A percentile compares a stretch with the other conserved stretches of the same genome.
Conservation (phyloP, 2,888 invertebrate species). For the Andrena flavipes region DNA sequence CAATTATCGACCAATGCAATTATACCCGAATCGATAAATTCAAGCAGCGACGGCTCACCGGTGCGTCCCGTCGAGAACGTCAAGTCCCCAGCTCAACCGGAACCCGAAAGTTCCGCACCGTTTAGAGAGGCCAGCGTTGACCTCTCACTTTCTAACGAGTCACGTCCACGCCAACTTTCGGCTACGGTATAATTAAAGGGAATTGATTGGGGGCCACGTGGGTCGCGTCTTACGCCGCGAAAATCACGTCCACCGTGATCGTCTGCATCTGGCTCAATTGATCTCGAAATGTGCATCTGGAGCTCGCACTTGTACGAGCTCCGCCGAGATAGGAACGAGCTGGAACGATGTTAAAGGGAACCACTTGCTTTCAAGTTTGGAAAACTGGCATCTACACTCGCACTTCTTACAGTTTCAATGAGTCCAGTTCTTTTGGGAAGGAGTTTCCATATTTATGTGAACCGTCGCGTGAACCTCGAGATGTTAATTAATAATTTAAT, state of each 20-base stretch:
- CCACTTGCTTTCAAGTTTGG: background rate
- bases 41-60: conserved; percentile 38
- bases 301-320: no score
- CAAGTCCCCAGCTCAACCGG: conserved; percentile 18
- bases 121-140: conserved; percentile 29
- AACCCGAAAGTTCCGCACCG: conserved; percentile 35
- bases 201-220: background rate
- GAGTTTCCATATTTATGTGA: no score
- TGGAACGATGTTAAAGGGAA: background rate
- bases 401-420: no score
- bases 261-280: background rate
- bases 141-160: conserved; percentile 27
- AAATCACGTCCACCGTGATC: background rate
- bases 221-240: background rate
- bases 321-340: background rate
- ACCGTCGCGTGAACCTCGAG: no score
- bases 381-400: background rate
- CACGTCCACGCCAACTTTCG: conserved; percentile 35
- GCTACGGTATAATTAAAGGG: conserved; percentile 17
- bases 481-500: no score
- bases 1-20: conserved; percentile 66
- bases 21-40: conserved; percentile 67
- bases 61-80: conserved; percentile 33
- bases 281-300: background rate
- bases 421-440: no score